Percentiles rank a stretch among this genome's conserved stretches.
Evolutionary conservation across 2,797 vertebrate species (phyloP).

Genomic region (Leptatherina wallacei): DNA sequence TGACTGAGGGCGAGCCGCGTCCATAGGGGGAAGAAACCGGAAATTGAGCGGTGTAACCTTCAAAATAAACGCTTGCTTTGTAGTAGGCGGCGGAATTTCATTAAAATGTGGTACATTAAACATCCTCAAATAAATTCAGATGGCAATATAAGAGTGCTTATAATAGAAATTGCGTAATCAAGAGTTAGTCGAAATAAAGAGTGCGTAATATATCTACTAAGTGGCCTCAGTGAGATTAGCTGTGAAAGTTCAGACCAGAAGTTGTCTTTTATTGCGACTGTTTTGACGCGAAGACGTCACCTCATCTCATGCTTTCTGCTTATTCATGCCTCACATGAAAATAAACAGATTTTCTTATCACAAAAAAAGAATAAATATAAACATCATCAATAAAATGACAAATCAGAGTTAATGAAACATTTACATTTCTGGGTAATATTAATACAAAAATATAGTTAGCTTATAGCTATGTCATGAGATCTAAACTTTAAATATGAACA

Average conservation of each 20-base stretch:
- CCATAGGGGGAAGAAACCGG: conserved; percentile 5
- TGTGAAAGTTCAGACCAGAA: conserved; percentile 38
- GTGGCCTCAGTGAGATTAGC: conserved; percentile 17
- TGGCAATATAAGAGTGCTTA: background rate
- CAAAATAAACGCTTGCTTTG: conserved; percentile 45
- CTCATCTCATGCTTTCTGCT: conserved; percentile 67
- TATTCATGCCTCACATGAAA: conserved; percentile 67
- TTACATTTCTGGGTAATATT: background rate
- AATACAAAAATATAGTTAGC: background rate
- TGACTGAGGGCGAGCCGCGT: conserved; percentile 21
- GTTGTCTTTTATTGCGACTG: fast-evolving
- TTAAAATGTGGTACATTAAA: too few species aligned
- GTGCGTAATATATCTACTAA: background rate
- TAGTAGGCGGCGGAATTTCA: too few species aligned
- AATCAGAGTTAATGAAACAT: background rate
- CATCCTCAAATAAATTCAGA: background rate
- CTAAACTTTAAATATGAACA: background rate
- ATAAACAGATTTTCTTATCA: background rate
- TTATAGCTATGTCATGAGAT: background rate
- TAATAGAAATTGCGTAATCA: too few species aligned
- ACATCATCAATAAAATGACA: background rate
- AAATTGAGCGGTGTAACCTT: conserved; percentile 6
- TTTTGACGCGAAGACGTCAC: conserved; percentile 14
- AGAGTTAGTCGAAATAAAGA: background rate
- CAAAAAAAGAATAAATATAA: background rate